Evolutionary conservation across 2,113 vertebrate genomes (phyloP).

Genomic region (Hypocryptadius cinnamomeus): DNA sequence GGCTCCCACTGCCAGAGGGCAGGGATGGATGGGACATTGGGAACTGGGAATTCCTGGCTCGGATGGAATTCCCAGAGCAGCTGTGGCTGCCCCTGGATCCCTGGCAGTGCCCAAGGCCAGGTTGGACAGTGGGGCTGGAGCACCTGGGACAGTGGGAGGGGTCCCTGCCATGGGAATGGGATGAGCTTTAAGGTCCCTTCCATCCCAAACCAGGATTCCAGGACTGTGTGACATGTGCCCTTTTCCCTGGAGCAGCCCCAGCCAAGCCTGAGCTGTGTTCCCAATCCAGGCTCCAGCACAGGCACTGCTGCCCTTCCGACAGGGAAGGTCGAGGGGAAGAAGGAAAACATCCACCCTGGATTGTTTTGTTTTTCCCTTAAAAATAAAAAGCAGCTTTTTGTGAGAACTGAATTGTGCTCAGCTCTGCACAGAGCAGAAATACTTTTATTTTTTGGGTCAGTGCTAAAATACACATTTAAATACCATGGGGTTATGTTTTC

Average conservation of each 20-base stretch:
- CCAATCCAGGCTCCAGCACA: background rate
- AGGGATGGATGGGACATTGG: accelerated
- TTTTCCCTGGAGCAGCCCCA: background rate
- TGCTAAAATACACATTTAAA: background rate
- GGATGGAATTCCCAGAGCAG: background rate
- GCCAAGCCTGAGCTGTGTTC: background rate
- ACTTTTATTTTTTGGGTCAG: background rate
- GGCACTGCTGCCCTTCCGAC: background rate
- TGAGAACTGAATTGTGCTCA: background rate
- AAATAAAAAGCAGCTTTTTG: background rate
- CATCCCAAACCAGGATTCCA: accelerated
- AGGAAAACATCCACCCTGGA: background rate
- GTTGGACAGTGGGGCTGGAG: background rate
- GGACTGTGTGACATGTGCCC: accelerated
- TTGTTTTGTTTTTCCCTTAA: background rate
- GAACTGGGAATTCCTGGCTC: background rate
- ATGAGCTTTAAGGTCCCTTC: background rate
- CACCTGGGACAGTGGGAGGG: background rate
- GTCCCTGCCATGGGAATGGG: background rate
- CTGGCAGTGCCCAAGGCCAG: background rate
- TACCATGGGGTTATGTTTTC: accelerated
- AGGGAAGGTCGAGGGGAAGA: background rate
- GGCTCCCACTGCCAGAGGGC: background rate
- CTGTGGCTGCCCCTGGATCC: background rate
- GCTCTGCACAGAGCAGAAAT: background rate